Evolutionary conservation across 1,140 invertebrate species (phyloP).

Genomic region (Drosophila quadrilineata): DNA sequence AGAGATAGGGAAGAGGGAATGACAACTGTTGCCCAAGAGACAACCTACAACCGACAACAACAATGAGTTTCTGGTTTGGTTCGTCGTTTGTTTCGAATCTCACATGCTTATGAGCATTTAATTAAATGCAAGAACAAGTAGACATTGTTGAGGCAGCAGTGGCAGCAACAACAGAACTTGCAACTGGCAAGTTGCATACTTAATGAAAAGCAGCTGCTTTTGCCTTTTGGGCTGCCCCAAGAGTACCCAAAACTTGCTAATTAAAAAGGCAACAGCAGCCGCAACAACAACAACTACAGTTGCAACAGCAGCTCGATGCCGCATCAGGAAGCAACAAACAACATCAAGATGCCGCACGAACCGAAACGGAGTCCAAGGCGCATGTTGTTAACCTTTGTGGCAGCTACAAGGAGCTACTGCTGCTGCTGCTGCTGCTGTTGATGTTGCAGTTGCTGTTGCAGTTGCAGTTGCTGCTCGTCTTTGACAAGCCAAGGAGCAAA

Average conservation of each 20-base stretch:
- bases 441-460: constrained; percentile 32
- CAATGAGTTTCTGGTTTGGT: constrained; percentile 53
- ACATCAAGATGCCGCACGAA: constrained; percentile 76
- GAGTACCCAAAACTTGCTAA: constrained; percentile 77
- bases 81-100: constrained; percentile 36
- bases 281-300: constrained; percentile 13
- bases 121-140: constrained; percentile 77
- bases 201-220: constrained; percentile 60
- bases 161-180: constrained; percentile 21
- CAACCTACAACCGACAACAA: constrained; percentile 26
- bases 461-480: constrained; percentile 44
- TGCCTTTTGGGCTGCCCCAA: constrained; percentile 55
- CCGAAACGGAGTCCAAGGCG: constrained; percentile 46
- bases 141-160: constrained; percentile 18
- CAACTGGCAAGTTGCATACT: constrained; percentile 70
- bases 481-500: constrained; percentile 77
- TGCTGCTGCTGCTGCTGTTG: constrained; percentile 16
- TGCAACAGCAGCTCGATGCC: constrained; percentile 28
- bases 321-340: constrained; percentile 55
- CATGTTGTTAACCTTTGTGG: constrained; percentile 74
- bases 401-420: constrained; percentile 47
- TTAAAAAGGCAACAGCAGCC: constrained; percentile 73
- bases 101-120: constrained; percentile 79
- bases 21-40: constrained; percentile 26
- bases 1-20: not conserved